Evolutionary conservation across 2,113 vertebrate species (phyloP).

Genomic region (Serilophus lunatus): DNA sequence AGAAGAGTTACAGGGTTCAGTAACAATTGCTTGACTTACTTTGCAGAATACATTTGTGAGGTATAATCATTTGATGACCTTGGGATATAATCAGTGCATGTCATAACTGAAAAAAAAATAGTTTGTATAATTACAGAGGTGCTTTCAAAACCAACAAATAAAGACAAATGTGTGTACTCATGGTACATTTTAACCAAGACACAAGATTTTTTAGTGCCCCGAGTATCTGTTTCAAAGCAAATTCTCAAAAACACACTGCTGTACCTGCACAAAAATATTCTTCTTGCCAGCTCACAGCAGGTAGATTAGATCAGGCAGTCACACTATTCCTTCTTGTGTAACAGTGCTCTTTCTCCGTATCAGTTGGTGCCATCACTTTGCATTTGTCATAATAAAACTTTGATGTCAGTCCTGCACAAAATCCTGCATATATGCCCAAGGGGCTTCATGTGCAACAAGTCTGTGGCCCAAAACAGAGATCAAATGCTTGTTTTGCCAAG

Average conservation of each 20-base stretch:
- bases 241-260: neutral
- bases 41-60: conserved; percentile 83
- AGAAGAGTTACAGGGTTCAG: neutral
- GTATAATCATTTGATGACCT: conserved; percentile 82
- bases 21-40: conserved; percentile 74
- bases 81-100: conserved; percentile 81
- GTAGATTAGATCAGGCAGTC: neutral
- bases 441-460: neutral
- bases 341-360: neutral
- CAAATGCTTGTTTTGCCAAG: neutral
- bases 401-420: neutral
- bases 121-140: neutral
- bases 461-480: neutral
- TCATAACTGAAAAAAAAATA: conserved; percentile 77
- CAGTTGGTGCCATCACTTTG: neutral
- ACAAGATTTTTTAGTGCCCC: neutral
- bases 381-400: neutral
- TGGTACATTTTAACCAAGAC: neutral
- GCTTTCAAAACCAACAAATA: conserved; percentile 23
- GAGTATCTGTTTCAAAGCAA: neutral
- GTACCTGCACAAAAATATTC: neutral
- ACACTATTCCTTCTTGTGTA: neutral
- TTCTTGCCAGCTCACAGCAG: neutral
- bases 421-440: neutral
- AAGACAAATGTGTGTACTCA: neutral